Evolutionary conservation across 1,140 invertebrate genomes (phyloP).

Genomic region (Solenopsis fugax): DNA sequence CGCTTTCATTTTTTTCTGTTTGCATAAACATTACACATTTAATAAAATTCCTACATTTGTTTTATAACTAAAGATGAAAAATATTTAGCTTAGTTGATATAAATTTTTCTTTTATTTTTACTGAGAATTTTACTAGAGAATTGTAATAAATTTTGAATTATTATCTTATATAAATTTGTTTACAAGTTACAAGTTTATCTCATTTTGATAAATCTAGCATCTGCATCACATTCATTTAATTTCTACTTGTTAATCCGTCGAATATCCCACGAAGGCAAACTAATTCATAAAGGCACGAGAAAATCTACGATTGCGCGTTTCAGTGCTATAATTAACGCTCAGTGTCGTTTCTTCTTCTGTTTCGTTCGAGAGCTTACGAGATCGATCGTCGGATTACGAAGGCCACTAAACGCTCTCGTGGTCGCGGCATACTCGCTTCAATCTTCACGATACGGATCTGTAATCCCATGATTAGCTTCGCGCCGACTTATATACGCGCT

Average conservation of each 20-base stretch:
- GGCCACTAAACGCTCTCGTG: slow-evolving; percentile 52
- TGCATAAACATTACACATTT: not conserved
- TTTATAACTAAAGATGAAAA: not conserved
- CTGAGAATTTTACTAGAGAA: not conserved
- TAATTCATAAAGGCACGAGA: not conserved
- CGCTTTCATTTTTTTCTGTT: not conserved
- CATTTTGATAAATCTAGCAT: not conserved
- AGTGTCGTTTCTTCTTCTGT: slow-evolving; percentile 50
- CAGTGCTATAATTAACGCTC: slow-evolving; percentile 48
- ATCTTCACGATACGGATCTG: slow-evolving; percentile 68
- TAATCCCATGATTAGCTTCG: slow-evolving; percentile 68
- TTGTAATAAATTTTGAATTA: slow-evolving; percentile 1
- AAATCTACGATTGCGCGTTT: slow-evolving; percentile 1
- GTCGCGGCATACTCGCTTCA: slow-evolving; percentile 57
- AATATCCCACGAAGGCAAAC: not conserved
- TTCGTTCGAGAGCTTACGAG: slow-evolving; percentile 56
- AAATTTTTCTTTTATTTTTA: not conserved
- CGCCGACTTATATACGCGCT: slow-evolving; percentile 56
- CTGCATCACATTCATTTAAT: not conserved
- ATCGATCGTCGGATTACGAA: slow-evolving; percentile 54
- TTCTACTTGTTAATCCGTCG: not conserved
- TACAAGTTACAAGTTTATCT: slow-evolving; percentile 3
- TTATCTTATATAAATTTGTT: not conserved
- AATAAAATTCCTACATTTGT: not conserved
- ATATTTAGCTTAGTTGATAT: not conserved